Evolutionary conservation across 2,113 vertebrate genomes (phyloP), one percentile per base, ranked within the genome.

Genomic region (Pogonocichla stellata): DNA sequence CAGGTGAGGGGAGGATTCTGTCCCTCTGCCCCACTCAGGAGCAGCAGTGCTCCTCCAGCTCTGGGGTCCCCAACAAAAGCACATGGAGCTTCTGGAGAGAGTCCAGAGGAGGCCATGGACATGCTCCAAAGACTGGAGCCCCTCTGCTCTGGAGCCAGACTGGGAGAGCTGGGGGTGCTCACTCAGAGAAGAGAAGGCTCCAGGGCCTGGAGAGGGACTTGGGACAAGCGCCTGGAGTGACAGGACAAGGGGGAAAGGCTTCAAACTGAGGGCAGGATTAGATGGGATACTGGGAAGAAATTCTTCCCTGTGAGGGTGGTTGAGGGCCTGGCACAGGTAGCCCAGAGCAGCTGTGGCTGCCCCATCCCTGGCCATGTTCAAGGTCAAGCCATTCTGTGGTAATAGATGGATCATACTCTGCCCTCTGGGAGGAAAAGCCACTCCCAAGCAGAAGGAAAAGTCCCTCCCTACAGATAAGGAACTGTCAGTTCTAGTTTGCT

Each of bases 81-180:
- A 38, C 0, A 0, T 17, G 15, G 67, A 80, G 22, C 43, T 88
- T 14, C 12, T 80, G 67, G 34, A 80, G 5, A 2, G 5, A 57
- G 14, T 2, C 31, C 50, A 56, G 48, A 42, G 43, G 0, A 26
- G 12, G 14, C 36, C 43, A 28, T 0, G 1, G 36, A 38, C 3
- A 1, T 88, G 36, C 5, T 58, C 51, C 2, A 1, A 48, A 12
- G 36, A 0, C 42, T 57, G 26, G 9, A 71, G 31, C 7, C 17
- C 17, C 11, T 42, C 34, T 72, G 31, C 34, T 50, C 50, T 72
- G 26, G 17, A 58, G 26, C 22, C 51, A 38, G 58, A 0, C 43
- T 80, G 43, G 66, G 18, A 51, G 58, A 80, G 66, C 42, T 72
- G 48, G 8, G 34, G 5, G 1, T 18, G 20, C 0, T 42, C 48